Evolutionary conservation across 2,888 invertebrate genomes (phyloP).

Genomic region (Trachelus troglodyta): DNA sequence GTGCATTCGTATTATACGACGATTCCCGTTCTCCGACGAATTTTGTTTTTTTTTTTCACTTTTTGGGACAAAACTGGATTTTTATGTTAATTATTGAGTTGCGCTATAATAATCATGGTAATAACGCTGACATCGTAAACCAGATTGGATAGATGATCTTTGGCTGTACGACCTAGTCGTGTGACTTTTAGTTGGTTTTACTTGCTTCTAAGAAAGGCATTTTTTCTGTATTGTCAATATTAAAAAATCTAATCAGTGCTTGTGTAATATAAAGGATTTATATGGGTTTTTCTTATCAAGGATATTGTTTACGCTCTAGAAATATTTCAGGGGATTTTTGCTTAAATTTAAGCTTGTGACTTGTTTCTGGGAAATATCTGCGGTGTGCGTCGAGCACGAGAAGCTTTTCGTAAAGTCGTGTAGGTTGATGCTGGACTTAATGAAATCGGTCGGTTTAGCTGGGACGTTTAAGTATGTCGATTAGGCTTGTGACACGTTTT

Average conservation of each 20-base stretch:
- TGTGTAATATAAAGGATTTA: too few relatives aligned
- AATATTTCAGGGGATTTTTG: background rate
- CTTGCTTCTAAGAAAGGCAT: too few relatives aligned
- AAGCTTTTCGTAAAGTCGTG: background rate
- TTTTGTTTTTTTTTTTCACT: background rate
- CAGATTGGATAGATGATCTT: background rate
- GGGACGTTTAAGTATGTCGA: background rate
- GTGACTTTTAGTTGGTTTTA: background rate
- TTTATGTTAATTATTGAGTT: background rate
- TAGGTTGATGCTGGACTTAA: background rate
- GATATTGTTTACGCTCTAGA: background rate
- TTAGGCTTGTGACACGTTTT: background rate
- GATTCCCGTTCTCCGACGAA: background rate
- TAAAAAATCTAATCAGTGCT: too few relatives aligned
- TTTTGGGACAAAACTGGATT: background rate
- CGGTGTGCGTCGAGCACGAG: background rate
- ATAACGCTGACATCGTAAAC: background rate
- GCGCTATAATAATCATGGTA: background rate
- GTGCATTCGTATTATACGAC: background rate
- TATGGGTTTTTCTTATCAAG: background rate
- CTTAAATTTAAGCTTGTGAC: background rate
- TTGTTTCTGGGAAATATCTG: background rate
- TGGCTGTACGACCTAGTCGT: background rate
- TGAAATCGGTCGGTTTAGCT: background rate
- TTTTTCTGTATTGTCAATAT: background rate